A percentile compares a stretch with the other conserved stretches of the same genome.
Conservation (phyloP, 2,113 vertebrate species). For the Silurus asotus region DNA sequence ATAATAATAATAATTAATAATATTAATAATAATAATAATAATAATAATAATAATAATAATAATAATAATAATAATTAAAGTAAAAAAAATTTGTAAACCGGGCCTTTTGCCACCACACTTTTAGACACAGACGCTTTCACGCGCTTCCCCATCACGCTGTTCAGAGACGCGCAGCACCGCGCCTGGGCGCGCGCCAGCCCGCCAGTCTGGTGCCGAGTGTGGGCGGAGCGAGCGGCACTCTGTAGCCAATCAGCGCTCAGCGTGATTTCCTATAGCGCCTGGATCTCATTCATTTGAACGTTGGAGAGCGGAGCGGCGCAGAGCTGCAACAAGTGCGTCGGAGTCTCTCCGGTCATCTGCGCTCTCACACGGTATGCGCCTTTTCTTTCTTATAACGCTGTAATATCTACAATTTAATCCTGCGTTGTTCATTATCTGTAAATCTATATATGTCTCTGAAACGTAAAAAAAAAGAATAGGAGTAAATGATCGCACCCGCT, state of each 20-base stretch:
- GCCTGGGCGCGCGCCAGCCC: neutral
- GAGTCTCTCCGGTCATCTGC: neutral
- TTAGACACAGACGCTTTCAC: neutral
- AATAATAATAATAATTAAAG: neutral
- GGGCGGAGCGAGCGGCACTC: slow-evolving; percentile 16
- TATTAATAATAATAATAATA: neutral
- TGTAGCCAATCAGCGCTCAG: slow-evolving; percentile 41
- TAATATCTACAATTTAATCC: too few species aligned
- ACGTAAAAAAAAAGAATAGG: neutral
- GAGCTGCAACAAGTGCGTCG: slow-evolving; percentile 44
- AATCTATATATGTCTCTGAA: neutral
- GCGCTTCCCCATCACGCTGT: neutral
- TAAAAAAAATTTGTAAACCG: neutral
- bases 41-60: neutral
- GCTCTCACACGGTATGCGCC: neutral
- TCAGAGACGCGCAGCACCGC: neutral
- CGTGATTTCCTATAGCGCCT: slow-evolving; percentile 17
- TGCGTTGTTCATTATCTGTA: neutral
- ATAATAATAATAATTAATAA: neutral
- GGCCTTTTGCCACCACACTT: neutral
- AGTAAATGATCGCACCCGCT: neutral
- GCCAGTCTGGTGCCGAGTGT: too few species aligned
- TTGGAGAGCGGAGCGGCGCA: neutral
- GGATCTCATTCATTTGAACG: slow-evolving; percentile 22
- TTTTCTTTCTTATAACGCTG: neutral